A percentile compares a stretch with the other conserved stretches of the same genome.
phyloP scores from a whole-genome alignment of 2,797 vertebrate genomes.

The Tapera naevia region DNA sequence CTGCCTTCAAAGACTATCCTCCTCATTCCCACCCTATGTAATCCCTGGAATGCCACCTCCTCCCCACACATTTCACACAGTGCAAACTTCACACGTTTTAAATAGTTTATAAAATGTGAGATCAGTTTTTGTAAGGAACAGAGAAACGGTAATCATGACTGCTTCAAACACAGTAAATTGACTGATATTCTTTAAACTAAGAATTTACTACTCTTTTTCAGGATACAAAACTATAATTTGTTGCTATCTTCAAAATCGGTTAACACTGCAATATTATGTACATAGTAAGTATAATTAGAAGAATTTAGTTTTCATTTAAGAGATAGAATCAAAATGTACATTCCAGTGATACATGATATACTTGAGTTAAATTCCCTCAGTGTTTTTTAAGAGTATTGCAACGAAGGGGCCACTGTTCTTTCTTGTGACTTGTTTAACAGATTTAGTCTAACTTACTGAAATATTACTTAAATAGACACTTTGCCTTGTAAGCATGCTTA shows the following conservation, averaged over 20 bases:
- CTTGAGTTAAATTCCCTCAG: background rate
- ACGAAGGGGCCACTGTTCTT: background rate
- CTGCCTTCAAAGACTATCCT: background rate
- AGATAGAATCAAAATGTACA: background rate
- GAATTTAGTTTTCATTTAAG: background rate
- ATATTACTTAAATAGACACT: background rate
- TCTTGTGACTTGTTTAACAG: background rate
- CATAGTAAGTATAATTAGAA: background rate
- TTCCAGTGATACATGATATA: background rate
- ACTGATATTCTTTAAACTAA: background rate
- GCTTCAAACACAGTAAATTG: background rate
- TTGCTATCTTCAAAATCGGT: background rate
- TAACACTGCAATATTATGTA: background rate
- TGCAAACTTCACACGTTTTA: background rate
- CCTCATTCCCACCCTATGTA: background rate
- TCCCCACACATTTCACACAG: fast-evolving
- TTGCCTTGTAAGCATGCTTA: background rate
- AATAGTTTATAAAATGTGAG: background rate
- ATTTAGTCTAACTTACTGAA: background rate
- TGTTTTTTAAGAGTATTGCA: background rate
- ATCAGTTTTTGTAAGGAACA: background rate
- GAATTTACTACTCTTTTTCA: background rate
- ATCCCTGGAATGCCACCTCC: background rate
- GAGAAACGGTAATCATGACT: background rate
- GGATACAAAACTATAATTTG: background rate